A percentile compares a stretch with the other conserved stretches of the same genome.
Evolutionary conservation across 2,888 invertebrate genomes (phyloP).

Genomic region (Microctonus hyperodae): DNA sequence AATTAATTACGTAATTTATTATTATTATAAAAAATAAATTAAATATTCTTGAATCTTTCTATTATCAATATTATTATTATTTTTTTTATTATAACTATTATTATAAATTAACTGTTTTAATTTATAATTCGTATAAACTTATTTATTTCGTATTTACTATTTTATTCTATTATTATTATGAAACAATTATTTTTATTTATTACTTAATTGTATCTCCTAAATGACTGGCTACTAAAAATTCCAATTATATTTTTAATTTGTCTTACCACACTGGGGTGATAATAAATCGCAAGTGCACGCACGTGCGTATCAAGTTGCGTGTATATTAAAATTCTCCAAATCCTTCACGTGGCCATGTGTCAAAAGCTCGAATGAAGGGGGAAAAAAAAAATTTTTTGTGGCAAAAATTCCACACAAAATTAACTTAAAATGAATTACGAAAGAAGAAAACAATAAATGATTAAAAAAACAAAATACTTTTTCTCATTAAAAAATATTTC

Average conservation of each 20-base stretch:
- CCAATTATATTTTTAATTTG: neutral
- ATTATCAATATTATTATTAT: no score
- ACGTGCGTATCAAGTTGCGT: slow-evolving; percentile 24
- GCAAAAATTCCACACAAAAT: neutral
- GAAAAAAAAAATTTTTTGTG: neutral
- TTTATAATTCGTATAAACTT: no score
- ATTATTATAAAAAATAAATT: no score
- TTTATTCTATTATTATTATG: no score
- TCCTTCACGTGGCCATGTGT: slow-evolving; percentile 17
- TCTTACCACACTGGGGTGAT: neutral
- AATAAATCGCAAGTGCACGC: slow-evolving; percentile 14
- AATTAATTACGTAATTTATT: no score
- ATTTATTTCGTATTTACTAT: no score
- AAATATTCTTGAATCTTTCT: no score
- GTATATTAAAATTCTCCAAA: slow-evolving; percentile 3
- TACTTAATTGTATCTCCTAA: no score
- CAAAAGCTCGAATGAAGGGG: neutral
- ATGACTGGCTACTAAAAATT: neutral
- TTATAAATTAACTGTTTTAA: no score
- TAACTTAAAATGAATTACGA: no score
- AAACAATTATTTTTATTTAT: no score
- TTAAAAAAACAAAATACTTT: neutral
- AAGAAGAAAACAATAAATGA: neutral
- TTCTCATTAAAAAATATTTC: neutral
- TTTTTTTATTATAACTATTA: no score